These are phyloP conservation scores for Zaprionus africanus DNA, from an alignment of 1,140 invertebrate species.

Conservation along the genomic window DNA sequence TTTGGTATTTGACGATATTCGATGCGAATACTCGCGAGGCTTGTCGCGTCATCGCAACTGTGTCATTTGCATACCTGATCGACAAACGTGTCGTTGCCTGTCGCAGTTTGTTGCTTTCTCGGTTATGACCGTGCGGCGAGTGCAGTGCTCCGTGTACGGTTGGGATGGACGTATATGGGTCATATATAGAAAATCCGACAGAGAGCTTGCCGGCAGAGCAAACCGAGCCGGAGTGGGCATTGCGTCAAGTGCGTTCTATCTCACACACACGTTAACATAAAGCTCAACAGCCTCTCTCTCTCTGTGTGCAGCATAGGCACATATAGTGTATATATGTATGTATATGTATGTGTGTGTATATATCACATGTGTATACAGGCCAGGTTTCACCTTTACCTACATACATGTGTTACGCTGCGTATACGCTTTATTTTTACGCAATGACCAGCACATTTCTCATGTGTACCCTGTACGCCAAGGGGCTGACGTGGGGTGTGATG, in stretches of 20 bases:
- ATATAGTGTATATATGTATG: neutral
- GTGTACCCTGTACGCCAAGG: neutral
- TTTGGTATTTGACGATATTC: neutral
- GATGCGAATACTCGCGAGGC: neutral
- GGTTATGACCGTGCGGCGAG: conserved; percentile 33
- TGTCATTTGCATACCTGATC: conserved; percentile 69
- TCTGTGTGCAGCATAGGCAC: neutral
- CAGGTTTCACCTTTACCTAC: conserved; percentile 5
- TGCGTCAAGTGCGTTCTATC: conserved; percentile 25
- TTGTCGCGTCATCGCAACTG: neutral
- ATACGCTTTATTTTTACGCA: conserved; percentile 39
- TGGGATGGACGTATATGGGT: conserved; percentile 29
- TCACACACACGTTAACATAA: conserved; percentile 12
- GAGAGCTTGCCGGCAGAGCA: conserved; percentile 11
- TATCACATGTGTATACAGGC: neutral
- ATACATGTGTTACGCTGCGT: conserved; percentile 28
- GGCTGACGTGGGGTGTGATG: conserved; percentile 8
- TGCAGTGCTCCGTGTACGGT: conserved; percentile 2
- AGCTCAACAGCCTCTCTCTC: neutral
- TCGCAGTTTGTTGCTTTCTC: conserved; percentile 12
- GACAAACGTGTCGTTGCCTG: conserved; percentile 28
- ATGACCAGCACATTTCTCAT: conserved; percentile 52
- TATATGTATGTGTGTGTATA: neutral
- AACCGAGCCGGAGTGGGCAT: conserved; percentile 11
- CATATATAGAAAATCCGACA: conserved; percentile 24